Evolutionary conservation across 2,113 vertebrate genomes (phyloP), one percentile per base, ranked within the genome.

Genomic region (Danionella cerebrum): DNA sequence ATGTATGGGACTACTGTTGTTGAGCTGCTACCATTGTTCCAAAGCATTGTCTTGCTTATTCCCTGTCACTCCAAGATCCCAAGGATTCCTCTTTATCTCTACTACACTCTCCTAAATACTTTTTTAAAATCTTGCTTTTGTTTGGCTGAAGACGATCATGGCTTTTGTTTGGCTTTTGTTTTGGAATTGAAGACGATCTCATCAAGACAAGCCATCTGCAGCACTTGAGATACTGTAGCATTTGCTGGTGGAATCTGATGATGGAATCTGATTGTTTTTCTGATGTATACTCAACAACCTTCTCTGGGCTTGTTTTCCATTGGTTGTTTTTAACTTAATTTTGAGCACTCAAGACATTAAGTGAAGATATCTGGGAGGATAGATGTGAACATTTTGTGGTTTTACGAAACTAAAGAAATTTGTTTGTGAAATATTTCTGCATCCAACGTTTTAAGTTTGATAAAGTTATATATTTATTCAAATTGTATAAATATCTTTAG

Each of bases 151-250:
- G n/a, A n/a, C n/a, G n/a, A n/a, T n/a, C n/a, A n/a, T n/a, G n/a
- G 55, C 91, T 83, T 88, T 48, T 88, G 86, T 90, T 88, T 72
- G 87, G 87, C 86, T 89, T 91, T 92, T 93, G 92, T 92, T 93
- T 89, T 86, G 85, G 90, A 93, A 93, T 91, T 91, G 91, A 90
- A 91, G 90, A 90, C 90, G 90, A 93, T 93, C 89, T 91, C 87
- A 91, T 91, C 86, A 89, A 91, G 87, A 91, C 80, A 87, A 90
- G 90, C 89, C 91, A 93, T 90, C 91, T 93, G 91, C 86, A 89
- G 84, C 86, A 81, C 84, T 73, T 54, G 78, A 80, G 29, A 31
- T 65, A 85, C 82, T 82, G 75, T 83, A 84, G 85, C 76, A 77
- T 74, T 80, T 91, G 87, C 84, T 89, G 82, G 85, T 62, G 52